Evolutionary conservation across 2,888 invertebrate genomes (phyloP), one percentile per base, ranked within the genome.

Genomic region (Rhogogaster chlorosoma): DNA sequence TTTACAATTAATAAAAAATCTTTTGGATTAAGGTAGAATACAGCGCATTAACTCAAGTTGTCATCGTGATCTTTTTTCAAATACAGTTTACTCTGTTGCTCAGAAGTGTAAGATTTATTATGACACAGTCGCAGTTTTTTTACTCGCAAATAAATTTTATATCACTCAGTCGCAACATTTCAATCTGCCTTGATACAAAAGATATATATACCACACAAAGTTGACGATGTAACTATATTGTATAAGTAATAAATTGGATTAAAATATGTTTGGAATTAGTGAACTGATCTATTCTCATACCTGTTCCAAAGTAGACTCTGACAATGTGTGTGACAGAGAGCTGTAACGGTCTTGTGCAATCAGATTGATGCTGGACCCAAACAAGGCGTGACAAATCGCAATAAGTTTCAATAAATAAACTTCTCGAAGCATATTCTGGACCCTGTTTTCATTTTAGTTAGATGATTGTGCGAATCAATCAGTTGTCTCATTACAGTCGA

Each of bases 141-240:
- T 61, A 6, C 12, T n/a, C n/a, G n/a, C 38, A 22, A 38, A 61
- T 29, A 18, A 29, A 45, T 80, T 36, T n/a, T n/a, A n/a, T n/a
- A 61, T 36, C 42, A 22, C 61, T 61, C 26, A n/a, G 15, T 15
- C n/a, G n/a, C 26, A 64, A 61, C 22, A 61, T 12, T 36, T 80
- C n/a, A 5, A 80, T 77, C 82, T 84, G 83, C 78, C 84, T 87
- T 86, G 53, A 61, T 84, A 77, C 64, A 83, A 86, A 70, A 84
- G 80, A 71, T 83, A 84, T 71, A 84, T 71, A 84, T 73, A 82
- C 84, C 82, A 85, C 64, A 77, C 75, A 83, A 84, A 71, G 83
- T 84, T 36, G 80, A 87, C 80, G 82, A 86, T 87, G 85, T 87
- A 86, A 85, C 49, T 83, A 83, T 83, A 83, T n/a, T 83, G 67